Evolutionary conservation across 2,888 invertebrate species (phyloP).

Genomic region (Vannuccia rotundouncinata): DNA sequence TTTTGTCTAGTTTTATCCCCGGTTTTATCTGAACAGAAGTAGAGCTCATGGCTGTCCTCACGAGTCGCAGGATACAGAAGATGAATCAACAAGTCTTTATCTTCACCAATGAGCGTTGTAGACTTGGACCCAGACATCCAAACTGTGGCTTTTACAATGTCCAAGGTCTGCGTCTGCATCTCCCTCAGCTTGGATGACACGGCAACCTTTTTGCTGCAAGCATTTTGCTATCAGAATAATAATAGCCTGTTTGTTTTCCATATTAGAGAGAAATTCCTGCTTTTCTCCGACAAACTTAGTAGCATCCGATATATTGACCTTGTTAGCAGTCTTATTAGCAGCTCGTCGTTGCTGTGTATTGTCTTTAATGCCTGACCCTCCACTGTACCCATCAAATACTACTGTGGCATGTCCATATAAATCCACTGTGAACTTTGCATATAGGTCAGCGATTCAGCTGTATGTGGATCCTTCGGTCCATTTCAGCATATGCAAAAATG

Average conservation of each 20-base stretch:
- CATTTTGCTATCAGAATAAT: constrained; percentile 2
- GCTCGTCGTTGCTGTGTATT: too few relatives aligned
- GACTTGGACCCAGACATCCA: background rate
- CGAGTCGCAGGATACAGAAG: constrained; percentile 22
- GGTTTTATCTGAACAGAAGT: background rate
- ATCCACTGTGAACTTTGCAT: too few relatives aligned
- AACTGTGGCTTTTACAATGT: background rate
- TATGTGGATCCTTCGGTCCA: background rate
- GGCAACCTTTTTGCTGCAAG: constrained; percentile 7
- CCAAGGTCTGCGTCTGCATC: background rate
- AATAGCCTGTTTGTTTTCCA: constrained; percentile 35
- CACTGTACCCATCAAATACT: too few relatives aligned
- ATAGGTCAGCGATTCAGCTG: constrained; percentile 32
- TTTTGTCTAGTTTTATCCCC: constrained; percentile 22
- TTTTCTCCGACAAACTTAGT: constrained; percentile 37
- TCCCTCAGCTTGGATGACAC: constrained; percentile 8
- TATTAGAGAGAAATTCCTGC: background rate
- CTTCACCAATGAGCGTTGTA: constrained; percentile 40
- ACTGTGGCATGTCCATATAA: too few relatives aligned
- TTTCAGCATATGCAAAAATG: constrained; percentile 6
- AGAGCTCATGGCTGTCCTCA: background rate
- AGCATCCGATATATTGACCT: too few relatives aligned
- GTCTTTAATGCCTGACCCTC: too few relatives aligned
- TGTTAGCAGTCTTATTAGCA: too few relatives aligned
- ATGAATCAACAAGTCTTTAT: constrained; percentile 38